Evolutionary conservation across 2,113 vertebrate species (phyloP).

Genomic region (Axis porcinus): DNA sequence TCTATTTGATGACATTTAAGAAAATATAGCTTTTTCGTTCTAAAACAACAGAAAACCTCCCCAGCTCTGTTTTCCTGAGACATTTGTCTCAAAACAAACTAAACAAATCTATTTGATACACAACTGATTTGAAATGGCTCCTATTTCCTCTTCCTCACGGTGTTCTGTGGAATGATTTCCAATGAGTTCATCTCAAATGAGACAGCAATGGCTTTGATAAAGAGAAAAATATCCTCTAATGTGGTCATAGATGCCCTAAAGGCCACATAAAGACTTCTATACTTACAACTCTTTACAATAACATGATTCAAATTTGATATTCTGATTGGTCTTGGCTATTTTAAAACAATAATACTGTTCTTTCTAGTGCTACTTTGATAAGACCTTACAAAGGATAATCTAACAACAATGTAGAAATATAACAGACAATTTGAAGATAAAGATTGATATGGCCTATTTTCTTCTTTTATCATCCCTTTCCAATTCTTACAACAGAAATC

Average conservation of each 20-base stretch:
- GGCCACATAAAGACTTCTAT: not conserved
- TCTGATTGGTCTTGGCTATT: not conserved
- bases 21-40: not conserved
- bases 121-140: constrained; percentile 34
- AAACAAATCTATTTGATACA: constrained; percentile 51
- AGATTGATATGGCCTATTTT: not conserved
- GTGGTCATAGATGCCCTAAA: not conserved
- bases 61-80: not conserved
- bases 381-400: not conserved
- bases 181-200: constrained; percentile 41
- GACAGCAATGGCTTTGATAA: not conserved
- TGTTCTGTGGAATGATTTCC: constrained; percentile 57
- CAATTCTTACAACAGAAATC: not conserved
- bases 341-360: not conserved
- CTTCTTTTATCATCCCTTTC: not conserved
- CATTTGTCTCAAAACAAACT: constrained; percentile 36
- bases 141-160: constrained; percentile 28
- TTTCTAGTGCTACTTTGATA: constrained; percentile 7
- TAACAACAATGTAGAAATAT: not conserved
- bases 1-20: constrained; percentile 19
- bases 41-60: not conserved
- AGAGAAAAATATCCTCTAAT: not conserved
- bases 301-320: not conserved
- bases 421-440: not conserved
- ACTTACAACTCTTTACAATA: not conserved